Base-by-base conservation (phyloP, 2,888 invertebrate genomes). In the Drepanosiphum platanoidis region DNA sequence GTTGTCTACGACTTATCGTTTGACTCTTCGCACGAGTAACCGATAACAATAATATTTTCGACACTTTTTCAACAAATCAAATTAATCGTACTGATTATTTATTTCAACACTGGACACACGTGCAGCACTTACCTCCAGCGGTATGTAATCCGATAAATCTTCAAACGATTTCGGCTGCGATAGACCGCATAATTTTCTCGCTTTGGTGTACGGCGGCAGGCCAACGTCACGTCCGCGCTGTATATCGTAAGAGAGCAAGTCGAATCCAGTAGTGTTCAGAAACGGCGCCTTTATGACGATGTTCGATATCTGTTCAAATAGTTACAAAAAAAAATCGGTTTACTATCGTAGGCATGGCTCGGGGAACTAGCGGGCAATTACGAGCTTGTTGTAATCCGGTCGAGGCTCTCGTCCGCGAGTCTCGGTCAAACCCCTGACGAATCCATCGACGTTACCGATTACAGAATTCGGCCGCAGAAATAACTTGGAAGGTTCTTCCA, bases 201-300 rank as follows among this genome's bases (percentile, higher is more conserved):
- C 96, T 90, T 96, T 96, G 95, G 96, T 96, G 90, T 97, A 97
- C 77, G 96, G 95, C 52, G 97, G 97, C 84, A 97, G 91, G 87
- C 97, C 97, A 88, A 96, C 95, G 89, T 97, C 97, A 87, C 97
- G 93, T 79, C 96, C 97, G 89, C 97, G 92, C 90, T 96, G 96
- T 95, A 97, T 96, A 90, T 97, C 97, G 89, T 97, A 95, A 15
- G 97, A 95, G 22, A 96, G 96, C 88, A 97, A 91, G 90, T 97
- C 97, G 93, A 96, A 93, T 87, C 97, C 97, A 30, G 82, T 83
- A 42, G 36, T 46, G 4, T 83, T 46, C 1, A 36, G 1, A 27
- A 7, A 18, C 34, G 74, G 42, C 18, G 3, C 18, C 11, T 32
- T 0, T 27, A 83, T 46, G 9, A 74, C 34, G 61, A 83, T 74